Evolutionary conservation across 2,888 invertebrate genomes (phyloP).

Genomic region (Dicranocentrus wangi): DNA sequence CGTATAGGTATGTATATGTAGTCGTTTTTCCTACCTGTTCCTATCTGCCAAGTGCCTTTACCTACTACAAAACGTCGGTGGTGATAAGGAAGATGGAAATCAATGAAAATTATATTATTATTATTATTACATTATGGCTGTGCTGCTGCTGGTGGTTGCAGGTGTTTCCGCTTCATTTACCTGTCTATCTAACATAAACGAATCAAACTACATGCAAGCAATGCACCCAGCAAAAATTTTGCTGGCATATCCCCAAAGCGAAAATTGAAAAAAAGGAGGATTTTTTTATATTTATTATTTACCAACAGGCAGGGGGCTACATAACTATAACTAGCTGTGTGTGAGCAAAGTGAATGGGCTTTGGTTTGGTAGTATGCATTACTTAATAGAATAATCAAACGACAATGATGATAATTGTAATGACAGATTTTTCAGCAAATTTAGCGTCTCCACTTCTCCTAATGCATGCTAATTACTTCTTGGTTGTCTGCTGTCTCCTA

Average conservation of each 20-base stretch:
- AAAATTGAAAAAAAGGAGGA: constrained; percentile 25
- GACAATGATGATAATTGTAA: constrained; percentile 31
- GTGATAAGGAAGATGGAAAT: constrained; percentile 55
- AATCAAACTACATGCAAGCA: constrained; percentile 30
- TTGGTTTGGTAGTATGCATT: not conserved
- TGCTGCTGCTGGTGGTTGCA: constrained; percentile 24
- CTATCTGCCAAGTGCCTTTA: not conserved
- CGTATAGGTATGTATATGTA: not conserved
- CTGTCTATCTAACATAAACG: constrained; percentile 14
- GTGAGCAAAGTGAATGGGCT: constrained; percentile 1
- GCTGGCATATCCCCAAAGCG: constrained; percentile 33
- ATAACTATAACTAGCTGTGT: no score
- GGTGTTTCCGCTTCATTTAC: constrained; percentile 62
- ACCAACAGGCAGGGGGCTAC: no score
- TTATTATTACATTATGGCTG: constrained; percentile 18
- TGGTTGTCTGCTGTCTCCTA: no score
- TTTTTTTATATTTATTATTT: no score
- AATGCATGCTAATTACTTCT: no score
- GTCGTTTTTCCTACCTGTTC: not conserved
- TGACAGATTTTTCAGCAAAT: constrained; percentile 46
- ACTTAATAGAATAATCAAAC: constrained; percentile 23
- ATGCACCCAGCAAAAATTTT: constrained; percentile 10
- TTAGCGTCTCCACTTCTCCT: no score
- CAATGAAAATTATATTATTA: constrained; percentile 44
- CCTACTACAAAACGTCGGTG: not conserved